Conservation (phyloP, 1,140 invertebrate species). For the Venustaconcha ellipsiformis region DNA sequence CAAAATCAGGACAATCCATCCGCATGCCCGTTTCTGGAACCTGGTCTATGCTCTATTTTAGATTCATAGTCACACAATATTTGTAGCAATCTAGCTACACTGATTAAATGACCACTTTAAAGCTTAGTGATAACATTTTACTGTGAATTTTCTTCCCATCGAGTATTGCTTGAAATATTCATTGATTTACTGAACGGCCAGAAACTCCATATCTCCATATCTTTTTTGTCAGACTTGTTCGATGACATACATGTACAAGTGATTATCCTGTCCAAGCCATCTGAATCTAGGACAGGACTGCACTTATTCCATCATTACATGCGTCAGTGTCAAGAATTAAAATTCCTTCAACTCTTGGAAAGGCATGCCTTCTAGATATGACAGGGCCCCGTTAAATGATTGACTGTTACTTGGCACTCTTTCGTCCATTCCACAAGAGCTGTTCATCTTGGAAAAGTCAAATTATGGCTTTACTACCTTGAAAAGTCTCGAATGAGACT, state of each 20-base stretch:
- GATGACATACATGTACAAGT: conserved; percentile 36
- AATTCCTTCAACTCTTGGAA: neutral
- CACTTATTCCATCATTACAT: conserved; percentile 42
- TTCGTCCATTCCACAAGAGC: too few relatives aligned
- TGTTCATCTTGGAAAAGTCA: too few relatives aligned
- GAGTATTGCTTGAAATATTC: conserved; percentile 39
- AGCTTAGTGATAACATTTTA: conserved; percentile 40
- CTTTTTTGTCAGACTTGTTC: conserved; percentile 63
- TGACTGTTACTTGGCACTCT: too few relatives aligned
- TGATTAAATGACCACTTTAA: conserved; percentile 31
- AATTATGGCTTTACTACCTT: too few relatives aligned
- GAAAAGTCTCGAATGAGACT: too few relatives aligned
- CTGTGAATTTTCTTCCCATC: conserved; percentile 30
- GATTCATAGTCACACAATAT: conserved; percentile 41
- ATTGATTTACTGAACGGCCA: conserved; percentile 25
- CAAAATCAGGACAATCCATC: conserved; percentile 37
- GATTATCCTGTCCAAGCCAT: conserved; percentile 34
- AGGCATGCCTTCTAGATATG: too few relatives aligned
- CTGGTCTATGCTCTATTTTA: conserved; percentile 40
- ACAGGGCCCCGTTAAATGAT: too few relatives aligned
- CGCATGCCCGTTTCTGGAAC: conserved; percentile 39
- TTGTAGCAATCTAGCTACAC: conserved; percentile 45
- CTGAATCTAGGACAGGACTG: conserved; percentile 47
- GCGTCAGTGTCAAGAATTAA: conserved; percentile 46
- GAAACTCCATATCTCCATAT: conserved; percentile 41